Evolutionary conservation across 2,113 vertebrate genomes (phyloP), one percentile per base, ranked within the genome.

Genomic region (Cebus imitator): DNA sequence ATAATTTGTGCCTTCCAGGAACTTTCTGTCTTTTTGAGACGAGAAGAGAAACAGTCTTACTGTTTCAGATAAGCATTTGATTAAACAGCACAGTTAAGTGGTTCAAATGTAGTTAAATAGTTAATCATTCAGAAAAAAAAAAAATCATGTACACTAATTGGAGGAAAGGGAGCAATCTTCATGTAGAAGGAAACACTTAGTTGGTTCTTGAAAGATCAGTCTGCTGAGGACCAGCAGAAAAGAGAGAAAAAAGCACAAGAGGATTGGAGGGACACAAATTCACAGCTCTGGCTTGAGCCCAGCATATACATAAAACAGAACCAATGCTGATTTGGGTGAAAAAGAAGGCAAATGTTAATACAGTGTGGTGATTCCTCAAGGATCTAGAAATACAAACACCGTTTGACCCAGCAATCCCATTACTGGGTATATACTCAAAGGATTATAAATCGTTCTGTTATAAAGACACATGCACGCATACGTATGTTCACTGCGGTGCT

Each of bases 41-140:
- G 37, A 87, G 40, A 90, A 76, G 48, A 90, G 27, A 48, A 30
- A 48, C 1, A 21, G 3, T 78, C 76, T 75, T 84, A 87, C 13
- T 82, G 20, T 85, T 91, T 76, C 9, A 76, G 9, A 43, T 32
- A 91, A 79, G 13, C n/a, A 93, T 91, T 87, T 57, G 9, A 64
- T 57, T 80, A 84, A 88, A 88, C 43, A 73, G 11, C 86, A 85
- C 10, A 93, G 30, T 81, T 81, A 76, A 48, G 43, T 55, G 23
- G 35, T 48, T 96, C 85, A 76, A 68, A 84, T 14, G 78, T 94
- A 70, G 25, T 58, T 58, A 80, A 92, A 17, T 1, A 61, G 17
- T 70, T 94, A 95, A 57, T 40, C 37, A 88, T 73, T 94, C 40
- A 66, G 52, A 76, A 92, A 57, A 86, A 61, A 61, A 61, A 87